phyloP scores from a whole-genome alignment of 2,113 vertebrate genomes.

The Sorex araneus region DNA sequence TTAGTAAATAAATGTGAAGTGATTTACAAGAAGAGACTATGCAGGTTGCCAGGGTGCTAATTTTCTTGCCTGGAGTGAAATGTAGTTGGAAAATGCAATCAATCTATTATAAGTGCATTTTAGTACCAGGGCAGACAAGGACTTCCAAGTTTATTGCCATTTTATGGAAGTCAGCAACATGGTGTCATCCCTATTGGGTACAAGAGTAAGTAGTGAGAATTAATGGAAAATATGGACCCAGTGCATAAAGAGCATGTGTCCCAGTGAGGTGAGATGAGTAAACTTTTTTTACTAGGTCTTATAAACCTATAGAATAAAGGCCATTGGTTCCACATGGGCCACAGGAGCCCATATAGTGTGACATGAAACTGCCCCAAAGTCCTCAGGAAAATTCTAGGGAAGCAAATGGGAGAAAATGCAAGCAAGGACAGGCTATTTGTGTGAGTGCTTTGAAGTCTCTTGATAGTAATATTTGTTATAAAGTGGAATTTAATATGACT shows the following conservation, averaged over 20 bases:
- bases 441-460: background rate
- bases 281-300: background rate
- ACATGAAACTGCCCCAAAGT: background rate
- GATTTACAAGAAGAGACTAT: conserved; percentile 54
- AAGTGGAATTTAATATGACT: background rate
- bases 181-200: background rate
- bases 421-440: background rate
- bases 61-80: conserved; percentile 71
- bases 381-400: conserved; percentile 33
- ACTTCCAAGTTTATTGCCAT: conserved; percentile 54
- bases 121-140: conserved; percentile 48
- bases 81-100: conserved; percentile 56
- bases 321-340: too few species aligned
- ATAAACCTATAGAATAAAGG: background rate
- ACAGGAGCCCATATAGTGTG: background rate
- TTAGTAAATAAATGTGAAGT: conserved; percentile 65
- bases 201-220: background rate
- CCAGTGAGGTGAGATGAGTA: background rate
- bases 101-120: conserved; percentile 59
- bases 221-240: background rate
- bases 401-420: background rate
- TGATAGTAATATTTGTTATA: background rate
- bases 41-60: conserved; percentile 50
- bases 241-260: background rate
- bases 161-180: conserved; percentile 33